Base-by-base conservation (phyloP, 2,113 vertebrate species). In the Poeciliopsis retropinna region DNA sequence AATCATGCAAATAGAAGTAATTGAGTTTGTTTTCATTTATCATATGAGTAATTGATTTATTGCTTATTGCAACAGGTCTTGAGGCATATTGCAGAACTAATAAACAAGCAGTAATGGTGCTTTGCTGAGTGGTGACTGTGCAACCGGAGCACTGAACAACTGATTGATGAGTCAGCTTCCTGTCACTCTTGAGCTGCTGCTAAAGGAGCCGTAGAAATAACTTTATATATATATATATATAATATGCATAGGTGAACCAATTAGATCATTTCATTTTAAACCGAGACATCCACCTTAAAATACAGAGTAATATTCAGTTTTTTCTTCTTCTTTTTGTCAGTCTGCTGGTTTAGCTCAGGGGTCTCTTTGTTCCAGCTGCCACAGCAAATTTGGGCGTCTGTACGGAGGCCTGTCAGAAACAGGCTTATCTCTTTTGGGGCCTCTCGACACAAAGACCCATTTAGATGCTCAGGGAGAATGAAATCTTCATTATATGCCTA, bases 351-450 rank as follows among this genome's bases (percentile, higher is more conserved):
- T 57, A 83, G 90, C 89, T 89, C 85, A 77, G 81, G 85, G 81
- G 79, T 86, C 82, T 75, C 86, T 91, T 93, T 93, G 92, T 93
- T 93, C 90, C 91, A 93, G 91, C 91, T 93, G 92, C 90, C 91
- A 93, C 80, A 90, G 90, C 89, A 89, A 88, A 93, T 93, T 93
- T 92, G 67, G 90, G 90, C 76, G 82, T 91, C 89, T 85, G 91
- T 89, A 91, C 86, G 68, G 88, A 88, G 88, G 90, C 85, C 91
- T 92, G 91, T 92, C 91, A 92, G 88, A 91, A 93, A 91, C 92
- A 91, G 90, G 92, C 91, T 93, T 91, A 93, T 92, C 90, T 93
- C 88, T 89, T 57, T 84, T 73, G 89, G 88, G 89, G 89, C 91
- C 90, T 90, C 88, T 80, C 70, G 37, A 87, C 87, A 92, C 90